Evolutionary conservation across 2,888 invertebrate genomes (phyloP), one percentile per base, ranked within the genome.

Genomic region (Tyria jacobaeae): DNA sequence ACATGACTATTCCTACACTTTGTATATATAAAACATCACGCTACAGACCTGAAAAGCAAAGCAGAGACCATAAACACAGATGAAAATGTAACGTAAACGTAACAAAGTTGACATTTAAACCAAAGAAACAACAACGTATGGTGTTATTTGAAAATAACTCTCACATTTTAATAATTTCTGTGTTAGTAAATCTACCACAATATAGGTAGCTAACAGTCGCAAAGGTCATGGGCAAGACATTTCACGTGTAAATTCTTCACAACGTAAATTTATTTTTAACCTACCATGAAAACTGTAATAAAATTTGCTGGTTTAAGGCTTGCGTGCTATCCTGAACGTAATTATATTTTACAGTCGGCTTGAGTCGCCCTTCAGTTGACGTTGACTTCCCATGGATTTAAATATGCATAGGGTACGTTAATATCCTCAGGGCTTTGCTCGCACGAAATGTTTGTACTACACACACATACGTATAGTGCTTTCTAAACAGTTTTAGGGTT

Each of bases 261-360:
- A 14, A 14, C 51, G n/a, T 27, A 24, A 31, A 31, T 7, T 1
- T 27, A 27, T 31, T 37, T 56, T 51, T 44, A 44, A 25, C 24
- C 15, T 48, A 52, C 47, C 24, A 34, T 1, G 14, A 52, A 34
- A 59, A 21, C 41, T 25, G 12, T 64, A 66, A 64, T 63, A 53
- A 51, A 58, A 70, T 68, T 73, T 61, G 64, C 64, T 44, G 50
- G 60, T 66, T 27, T 58, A 61, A 70, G 58, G 37, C 62, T 77
- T 69, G 76, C 78, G 69, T 77, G 76, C 61, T 35, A 34, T 64
- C 27, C 55, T 54, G 15, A 34, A 62, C 60, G 56, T 64, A 62
- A 65, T 60, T 51, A 57, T 51, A 56, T 62, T 66, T 60, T 50
- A 65, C 63, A 64, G 50, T 57, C 57, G 48, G 70, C 64, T 53